Evolutionary conservation across 2,888 invertebrate genomes (phyloP), one percentile per base, ranked within the genome.

Genomic region (Chymomyza procnemis): DNA sequence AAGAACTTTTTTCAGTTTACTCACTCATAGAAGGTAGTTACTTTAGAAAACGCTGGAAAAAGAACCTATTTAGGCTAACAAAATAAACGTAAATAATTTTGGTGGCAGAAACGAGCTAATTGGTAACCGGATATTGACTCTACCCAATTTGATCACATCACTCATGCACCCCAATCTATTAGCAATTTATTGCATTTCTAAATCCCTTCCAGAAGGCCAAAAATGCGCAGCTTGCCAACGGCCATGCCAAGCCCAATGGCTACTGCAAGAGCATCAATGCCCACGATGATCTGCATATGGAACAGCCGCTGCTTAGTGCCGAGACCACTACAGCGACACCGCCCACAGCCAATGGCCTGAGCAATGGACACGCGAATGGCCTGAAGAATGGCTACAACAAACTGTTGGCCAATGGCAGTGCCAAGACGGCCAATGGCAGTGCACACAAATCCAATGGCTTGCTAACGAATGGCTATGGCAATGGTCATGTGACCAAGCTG

Each of bases 341-440:
- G 65, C 67, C 69, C 26, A 63, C 52, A 34, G 59, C 75, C 16
- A 71, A 70, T 54, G 71, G 74, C 58, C 69, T 75, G 8, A 61
- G 66, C 70, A 88, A 88, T 63, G 89, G 89, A 9, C 80, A 85
- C 72, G 79, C 76, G 56, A 88, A 89, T 67, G 88, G 88, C 30
- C 63, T 80, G 26, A 85, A 83, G 75, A 87, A 89, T 62, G 89
- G 86, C 71, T 82, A 79, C 30, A 75, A 71, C 22, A 78, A 75
- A 64, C 74, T 73, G 73, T 64, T 78, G 80, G 82, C 71, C 63
- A 88, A 80, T 60, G 84, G 85, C 64, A 67, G 70, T 56, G 71
- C 71, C 56, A 65, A 71, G 61, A 61, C 69, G 61, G 63, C 73
- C 75, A 88, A 85, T 61, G 84, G 88, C 58, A 85, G 76, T 66